Conservation (phyloP, 2,888 invertebrate genomes). For the Bedellia somnulentella region DNA sequence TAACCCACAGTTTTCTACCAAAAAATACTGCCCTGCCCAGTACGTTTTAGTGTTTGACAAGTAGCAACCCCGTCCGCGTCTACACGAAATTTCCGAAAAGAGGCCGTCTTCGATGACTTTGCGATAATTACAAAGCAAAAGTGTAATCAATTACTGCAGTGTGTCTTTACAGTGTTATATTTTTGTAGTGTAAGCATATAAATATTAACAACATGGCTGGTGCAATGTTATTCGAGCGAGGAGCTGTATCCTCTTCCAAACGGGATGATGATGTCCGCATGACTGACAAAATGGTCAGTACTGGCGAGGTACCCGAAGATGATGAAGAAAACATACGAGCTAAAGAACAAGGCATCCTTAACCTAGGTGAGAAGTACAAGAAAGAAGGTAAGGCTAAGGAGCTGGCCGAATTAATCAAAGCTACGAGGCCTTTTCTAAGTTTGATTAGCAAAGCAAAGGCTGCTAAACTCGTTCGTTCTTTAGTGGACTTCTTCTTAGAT, state of each 20-base stretch:
- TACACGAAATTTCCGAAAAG: slow-evolving; percentile 43
- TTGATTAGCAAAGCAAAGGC: slow-evolving; percentile 98
- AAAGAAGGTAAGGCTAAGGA: slow-evolving; percentile 93
- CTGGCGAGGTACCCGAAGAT: slow-evolving; percentile 74
- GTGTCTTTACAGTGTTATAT: slow-evolving; percentile 38
- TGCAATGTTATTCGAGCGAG: slow-evolving; percentile 86
- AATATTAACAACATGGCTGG: slow-evolving; percentile 76
- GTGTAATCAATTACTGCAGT: slow-evolving; percentile 36
- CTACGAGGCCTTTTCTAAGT: slow-evolving; percentile 92
- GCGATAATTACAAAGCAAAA: slow-evolving; percentile 59
- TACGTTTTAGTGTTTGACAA: too few relatives aligned
- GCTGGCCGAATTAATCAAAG: slow-evolving; percentile 89
- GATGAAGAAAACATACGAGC: slow-evolving; percentile 89
- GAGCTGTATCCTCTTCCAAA: slow-evolving; percentile 75
- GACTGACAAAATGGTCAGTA: slow-evolving; percentile 76
- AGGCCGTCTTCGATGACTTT: slow-evolving; percentile 56
- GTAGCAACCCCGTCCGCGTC: slow-evolving; percentile 45
- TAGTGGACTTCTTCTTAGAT: slow-evolving; percentile 97
- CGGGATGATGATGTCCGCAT: slow-evolving; percentile 75
- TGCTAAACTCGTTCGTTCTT: slow-evolving; percentile 93
- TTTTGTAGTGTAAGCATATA: slow-evolving; percentile 47
- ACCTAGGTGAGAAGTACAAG: slow-evolving; percentile 89
- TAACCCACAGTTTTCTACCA: too few relatives aligned
- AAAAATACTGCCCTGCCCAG: too few relatives aligned
- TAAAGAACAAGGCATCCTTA: slow-evolving; percentile 92